Base-by-base conservation (phyloP, 2,113 vertebrate species). In the Globicephala melas region DNA sequence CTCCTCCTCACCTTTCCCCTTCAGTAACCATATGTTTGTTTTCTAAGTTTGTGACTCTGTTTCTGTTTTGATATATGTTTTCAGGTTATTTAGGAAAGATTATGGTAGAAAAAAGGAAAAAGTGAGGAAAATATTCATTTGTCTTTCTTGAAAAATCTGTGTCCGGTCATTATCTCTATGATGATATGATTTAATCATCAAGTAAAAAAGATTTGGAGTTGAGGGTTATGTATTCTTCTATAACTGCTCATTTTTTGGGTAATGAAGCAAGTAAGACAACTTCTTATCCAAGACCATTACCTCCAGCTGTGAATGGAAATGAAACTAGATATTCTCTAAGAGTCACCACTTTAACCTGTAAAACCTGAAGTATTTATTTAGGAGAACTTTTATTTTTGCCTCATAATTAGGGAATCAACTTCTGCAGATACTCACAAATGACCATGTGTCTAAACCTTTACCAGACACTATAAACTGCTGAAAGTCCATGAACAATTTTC, bases 191-290 rank as follows among this genome's bases (percentile, higher is more conserved):
- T 80, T 83, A 41, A 21, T 74, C 28, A 23, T n/a, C 18, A 62
- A 53, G 10, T 89, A 62, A 58, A 41, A 73, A n/a, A 58, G 41
- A 41, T 10, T 31, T 50, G 14, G 21, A 91, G 8, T 80, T 67
- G 60, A 21, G 25, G 20, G 53, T 68, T 33, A 33, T 36, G 14
- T 80, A 83, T 74, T 94, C 18, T 91, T 36, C 8, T 80, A 9
- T 23, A 41, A 41, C 15, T 93, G 11, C 70, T 79, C 36, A 94
- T 94, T 91, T 95, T 28, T 36, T 89, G 91, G 79, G 71, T 96
- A 94, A 92, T 79, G 71, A 80, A 80, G 44, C 74, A 91, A 44
- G 58, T 31, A 58, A 80, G 23, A 50, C 9, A 89, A 23, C 23
- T 26, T 68, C 23, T 93, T 93, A 79, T 2, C 13, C 8, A 74